Percentiles rank a stretch among this genome's conserved stretches.
These are phyloP conservation scores for Yponomeuta malinellus DNA, from an alignment of 2,888 invertebrate species.

Conservation along the genomic window DNA sequence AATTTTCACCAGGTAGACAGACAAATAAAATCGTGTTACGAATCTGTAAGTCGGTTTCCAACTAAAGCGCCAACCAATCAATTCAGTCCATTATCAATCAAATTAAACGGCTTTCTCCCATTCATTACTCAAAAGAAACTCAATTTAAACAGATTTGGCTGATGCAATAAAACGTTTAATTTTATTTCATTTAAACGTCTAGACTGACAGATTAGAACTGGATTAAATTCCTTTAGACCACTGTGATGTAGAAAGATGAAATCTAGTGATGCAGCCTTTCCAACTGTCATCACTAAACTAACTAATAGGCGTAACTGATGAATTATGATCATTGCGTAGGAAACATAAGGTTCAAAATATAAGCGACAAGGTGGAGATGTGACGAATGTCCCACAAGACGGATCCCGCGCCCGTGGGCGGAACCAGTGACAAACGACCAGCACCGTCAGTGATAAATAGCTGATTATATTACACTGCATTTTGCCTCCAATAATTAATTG, in stretches of 20 bases:
- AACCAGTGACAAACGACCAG: slow-evolving; percentile 68
- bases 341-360: slow-evolving; percentile 46
- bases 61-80: background rate
- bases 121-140: slow-evolving; percentile 9
- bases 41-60: background rate
- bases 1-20: too few relatives aligned
- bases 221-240: slow-evolving; percentile 14
- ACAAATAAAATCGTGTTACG: background rate
- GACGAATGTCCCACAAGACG: slow-evolving; percentile 54
- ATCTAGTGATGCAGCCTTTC: slow-evolving; percentile 62
- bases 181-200: background rate
- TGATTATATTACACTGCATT: slow-evolving; percentile 71
- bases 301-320: slow-evolving; percentile 41
- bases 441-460: slow-evolving; percentile 72
- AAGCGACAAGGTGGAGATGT: slow-evolving; percentile 30
- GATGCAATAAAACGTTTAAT: slow-evolving; percentile 11
- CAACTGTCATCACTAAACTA: slow-evolving; percentile 59
- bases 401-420: slow-evolving; percentile 57
- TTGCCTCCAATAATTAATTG: slow-evolving; percentile 69
- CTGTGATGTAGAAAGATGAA: slow-evolving; percentile 42
- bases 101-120: background rate
- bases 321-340: slow-evolving; percentile 37
- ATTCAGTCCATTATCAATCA: background rate
- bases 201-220: slow-evolving; percentile 10
- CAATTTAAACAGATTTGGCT: slow-evolving; percentile 9